Conservation (phyloP, 2,888 invertebrate genomes). For the Podotricha telesiphe region DNA sequence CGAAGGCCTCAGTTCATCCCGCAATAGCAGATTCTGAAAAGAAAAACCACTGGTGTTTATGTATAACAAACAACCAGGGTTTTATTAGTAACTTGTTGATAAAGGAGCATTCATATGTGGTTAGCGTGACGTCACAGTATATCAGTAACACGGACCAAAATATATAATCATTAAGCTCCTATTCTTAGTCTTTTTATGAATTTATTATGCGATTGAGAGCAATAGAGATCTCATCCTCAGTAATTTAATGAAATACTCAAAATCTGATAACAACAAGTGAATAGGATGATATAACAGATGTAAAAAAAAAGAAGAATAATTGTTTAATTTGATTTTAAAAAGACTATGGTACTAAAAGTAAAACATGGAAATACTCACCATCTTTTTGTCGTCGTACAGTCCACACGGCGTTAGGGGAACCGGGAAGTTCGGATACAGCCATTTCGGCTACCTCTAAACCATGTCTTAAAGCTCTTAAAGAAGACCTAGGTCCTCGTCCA, state of each 20-base stretch:
- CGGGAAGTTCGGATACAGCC: slow-evolving; percentile 99
- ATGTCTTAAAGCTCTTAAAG: slow-evolving; percentile 95
- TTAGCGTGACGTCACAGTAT: slow-evolving; percentile 76
- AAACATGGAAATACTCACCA: slow-evolving; percentile 86
- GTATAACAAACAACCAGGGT: slow-evolving; percentile 86
- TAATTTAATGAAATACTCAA: too few species aligned
- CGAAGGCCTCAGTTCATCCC: slow-evolving; percentile 73
- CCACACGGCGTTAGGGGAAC: slow-evolving; percentile 99
- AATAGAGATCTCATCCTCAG: background rate
- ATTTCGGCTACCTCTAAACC: slow-evolving; percentile 99
- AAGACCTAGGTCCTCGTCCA: slow-evolving; percentile 97
- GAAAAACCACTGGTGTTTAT: slow-evolving; percentile 96
- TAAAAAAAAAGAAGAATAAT: background rate
- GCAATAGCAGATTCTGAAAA: slow-evolving; percentile 87
- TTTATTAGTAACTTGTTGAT: slow-evolving; percentile 83
- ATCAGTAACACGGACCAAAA: slow-evolving; percentile 83
- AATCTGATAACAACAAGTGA: background rate
- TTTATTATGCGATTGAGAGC: background rate
- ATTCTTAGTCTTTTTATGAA: background rate
- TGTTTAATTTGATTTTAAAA: background rate
- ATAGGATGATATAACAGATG: background rate
- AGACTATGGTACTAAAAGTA: background rate
- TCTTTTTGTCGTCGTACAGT: slow-evolving; percentile 98
- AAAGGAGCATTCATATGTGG: slow-evolving; percentile 81
- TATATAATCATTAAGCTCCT: slow-evolving; percentile 78